Evolutionary conservation across 2,888 invertebrate genomes (phyloP).

Genomic region (Phyto melanocephala): DNA sequence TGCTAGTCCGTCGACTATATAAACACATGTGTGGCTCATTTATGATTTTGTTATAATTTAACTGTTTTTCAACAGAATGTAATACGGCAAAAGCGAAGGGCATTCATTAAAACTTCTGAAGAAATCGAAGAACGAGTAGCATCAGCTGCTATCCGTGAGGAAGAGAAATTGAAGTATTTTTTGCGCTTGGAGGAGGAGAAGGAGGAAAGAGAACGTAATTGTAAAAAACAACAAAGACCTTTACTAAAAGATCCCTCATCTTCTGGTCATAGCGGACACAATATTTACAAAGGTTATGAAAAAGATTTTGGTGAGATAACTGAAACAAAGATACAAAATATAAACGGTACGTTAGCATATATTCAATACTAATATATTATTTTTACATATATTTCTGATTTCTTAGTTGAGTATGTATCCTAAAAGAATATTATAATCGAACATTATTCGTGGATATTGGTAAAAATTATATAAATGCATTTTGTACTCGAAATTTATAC

Average conservation of each 20-base stretch:
- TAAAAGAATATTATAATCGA: too few species aligned
- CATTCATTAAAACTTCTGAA: slow-evolving; percentile 86
- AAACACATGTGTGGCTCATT: too few species aligned
- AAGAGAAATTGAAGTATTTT: slow-evolving; percentile 71
- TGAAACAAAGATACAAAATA: slow-evolving; percentile 74
- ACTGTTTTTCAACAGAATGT: slow-evolving; percentile 78
- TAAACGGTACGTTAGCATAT: slow-evolving; percentile 75
- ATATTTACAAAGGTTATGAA: slow-evolving; percentile 69
- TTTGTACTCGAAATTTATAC: too few species aligned
- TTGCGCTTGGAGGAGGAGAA: slow-evolving; percentile 48
- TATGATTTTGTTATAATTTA: neutral
- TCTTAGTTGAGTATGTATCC: too few species aligned
- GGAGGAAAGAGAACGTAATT: slow-evolving; percentile 45
- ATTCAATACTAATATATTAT: slow-evolving; percentile 24
- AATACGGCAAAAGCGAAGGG: slow-evolving; percentile 82
- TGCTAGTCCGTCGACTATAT: too few species aligned
- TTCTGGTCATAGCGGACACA: slow-evolving; percentile 45
- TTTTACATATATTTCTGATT: slow-evolving; percentile 5
- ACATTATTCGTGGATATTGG: neutral
- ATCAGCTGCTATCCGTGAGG: slow-evolving; percentile 82
- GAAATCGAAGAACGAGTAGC: slow-evolving; percentile 86
- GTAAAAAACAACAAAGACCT: slow-evolving; percentile 49
- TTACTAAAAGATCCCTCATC: slow-evolving; percentile 27
- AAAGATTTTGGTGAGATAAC: slow-evolving; percentile 74
- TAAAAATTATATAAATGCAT: too few species aligned